These are phyloP conservation scores for Acropternis orthonyx DNA, from an alignment of 2,797 vertebrate species.

Conservation along the genomic window DNA sequence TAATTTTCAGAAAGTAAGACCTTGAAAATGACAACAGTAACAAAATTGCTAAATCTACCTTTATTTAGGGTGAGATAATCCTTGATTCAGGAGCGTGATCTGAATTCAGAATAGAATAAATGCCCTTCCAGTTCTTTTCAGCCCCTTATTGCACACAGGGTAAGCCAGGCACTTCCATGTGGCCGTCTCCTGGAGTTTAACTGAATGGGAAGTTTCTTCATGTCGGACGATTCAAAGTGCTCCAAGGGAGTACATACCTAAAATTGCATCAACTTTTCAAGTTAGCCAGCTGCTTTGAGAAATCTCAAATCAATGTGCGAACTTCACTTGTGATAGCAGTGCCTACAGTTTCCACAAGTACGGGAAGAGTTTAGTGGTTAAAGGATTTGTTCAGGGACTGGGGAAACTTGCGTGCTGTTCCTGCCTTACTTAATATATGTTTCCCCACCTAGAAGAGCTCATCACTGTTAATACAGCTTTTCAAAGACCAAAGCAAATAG, in stretches of 20 bases:
- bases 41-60: not conserved
- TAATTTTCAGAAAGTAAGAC: not conserved
- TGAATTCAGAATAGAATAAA: not conserved
- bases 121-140: not conserved
- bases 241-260: not conserved
- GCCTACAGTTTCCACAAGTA: not conserved
- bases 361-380: not conserved
- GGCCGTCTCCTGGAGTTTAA: not conserved
- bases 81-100: not conserved
- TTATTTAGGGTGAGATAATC: not conserved
- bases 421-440: fast-evolving
- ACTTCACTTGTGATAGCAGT: not conserved
- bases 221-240: not conserved
- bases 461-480: not conserved
- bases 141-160: not conserved
- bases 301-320: not conserved
- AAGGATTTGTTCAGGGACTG: not conserved
- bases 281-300: not conserved
- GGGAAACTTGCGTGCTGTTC: not conserved
- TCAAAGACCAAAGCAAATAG: not conserved
- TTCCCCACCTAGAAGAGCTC: not conserved
- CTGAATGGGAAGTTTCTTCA: not conserved
- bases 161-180: fast-evolving
- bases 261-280: not conserved
- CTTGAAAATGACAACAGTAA: not conserved